Base-by-base conservation (phyloP, 2,888 invertebrate genomes). In the Diploptera punctata region DNA sequence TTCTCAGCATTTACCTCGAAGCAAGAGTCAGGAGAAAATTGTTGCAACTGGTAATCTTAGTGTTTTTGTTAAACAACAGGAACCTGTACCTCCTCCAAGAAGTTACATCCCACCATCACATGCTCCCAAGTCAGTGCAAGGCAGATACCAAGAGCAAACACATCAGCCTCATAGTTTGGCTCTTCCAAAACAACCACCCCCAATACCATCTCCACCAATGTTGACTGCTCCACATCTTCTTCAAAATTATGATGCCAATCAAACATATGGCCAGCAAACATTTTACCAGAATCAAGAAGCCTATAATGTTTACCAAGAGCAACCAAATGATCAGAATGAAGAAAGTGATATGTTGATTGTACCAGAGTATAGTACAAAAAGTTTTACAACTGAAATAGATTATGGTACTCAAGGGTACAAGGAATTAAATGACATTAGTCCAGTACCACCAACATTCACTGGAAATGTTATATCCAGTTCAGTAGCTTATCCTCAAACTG, bases 151-250 rank as follows among this genome's bases (percentile, higher is more conserved):
- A 19, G 71, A 71, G 29, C 65, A 67, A 49, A 43, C 26, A n/a
- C 44, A 18, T 47, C 47, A 47, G 21, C 9, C n/a, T 16, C n/a
- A 16, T 3, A 16, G 13, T 38, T 54, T 67, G n/a, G 44, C 24
- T 18, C 43, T 21, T 9, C 67, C 69, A 2, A 61, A 68, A 43
- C 68, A 38, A 43, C 73, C 73, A 29, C 69, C 69, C 1, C 70
- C 70, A 5, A 68, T 73, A 16, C 74, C 73, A 62, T 31, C 71
- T n/a, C 70, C 70, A 7, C 73, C 73, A 13, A 80, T 83, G 21
- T 81, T 86, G 7, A 80, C 85, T 0, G 86, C 86, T 0, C 86
- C 86, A 3, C 83, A 84, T 76, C 81, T 86, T 24, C 85, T 86
- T 24, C 75, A 77, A 19, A 75, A 75, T 31, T 75, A 81, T 68